phyloP scores from a whole-genome alignment of 2,797 vertebrate genomes.

The Apodemus agrarius region DNA sequence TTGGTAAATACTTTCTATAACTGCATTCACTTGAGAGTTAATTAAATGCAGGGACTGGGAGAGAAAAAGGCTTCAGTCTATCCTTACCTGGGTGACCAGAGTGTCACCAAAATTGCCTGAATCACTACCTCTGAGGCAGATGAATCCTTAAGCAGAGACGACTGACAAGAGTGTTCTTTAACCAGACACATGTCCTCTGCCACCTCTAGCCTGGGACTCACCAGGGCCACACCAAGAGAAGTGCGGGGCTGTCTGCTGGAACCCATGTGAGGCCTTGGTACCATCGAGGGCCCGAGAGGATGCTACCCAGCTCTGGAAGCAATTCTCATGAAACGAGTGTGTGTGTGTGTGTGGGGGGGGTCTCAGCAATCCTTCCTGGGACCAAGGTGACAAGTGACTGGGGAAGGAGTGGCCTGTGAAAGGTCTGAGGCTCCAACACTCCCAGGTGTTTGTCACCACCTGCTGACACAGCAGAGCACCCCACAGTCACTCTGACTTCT shows the following conservation, averaged over 20 bases:
- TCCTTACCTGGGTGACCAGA: background rate
- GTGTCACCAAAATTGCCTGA: background rate
- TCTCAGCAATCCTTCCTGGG: background rate
- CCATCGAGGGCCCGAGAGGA: accelerated
- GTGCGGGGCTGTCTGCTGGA: background rate
- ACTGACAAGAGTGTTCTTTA: background rate
- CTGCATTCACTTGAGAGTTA: background rate
- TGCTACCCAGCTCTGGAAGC: background rate
- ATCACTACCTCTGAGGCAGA: background rate
- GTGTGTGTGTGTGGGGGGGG: too few species aligned
- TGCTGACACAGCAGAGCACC: background rate
- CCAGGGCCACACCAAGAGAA: background rate
- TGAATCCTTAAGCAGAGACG: background rate
- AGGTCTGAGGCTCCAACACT: background rate
- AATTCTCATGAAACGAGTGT: background rate
- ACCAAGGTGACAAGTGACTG: background rate
- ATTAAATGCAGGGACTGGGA: background rate
- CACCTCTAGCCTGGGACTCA: background rate
- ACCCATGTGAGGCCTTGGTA: background rate
- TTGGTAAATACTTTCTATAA: background rate
- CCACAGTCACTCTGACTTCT: background rate
- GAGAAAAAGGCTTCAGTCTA: background rate
- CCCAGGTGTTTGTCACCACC: background rate
- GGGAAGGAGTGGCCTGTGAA: background rate
- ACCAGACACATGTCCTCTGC: background rate